phyloP scores from a whole-genome alignment of 2,888 invertebrate genomes.

The Apoda limacodes region DNA sequence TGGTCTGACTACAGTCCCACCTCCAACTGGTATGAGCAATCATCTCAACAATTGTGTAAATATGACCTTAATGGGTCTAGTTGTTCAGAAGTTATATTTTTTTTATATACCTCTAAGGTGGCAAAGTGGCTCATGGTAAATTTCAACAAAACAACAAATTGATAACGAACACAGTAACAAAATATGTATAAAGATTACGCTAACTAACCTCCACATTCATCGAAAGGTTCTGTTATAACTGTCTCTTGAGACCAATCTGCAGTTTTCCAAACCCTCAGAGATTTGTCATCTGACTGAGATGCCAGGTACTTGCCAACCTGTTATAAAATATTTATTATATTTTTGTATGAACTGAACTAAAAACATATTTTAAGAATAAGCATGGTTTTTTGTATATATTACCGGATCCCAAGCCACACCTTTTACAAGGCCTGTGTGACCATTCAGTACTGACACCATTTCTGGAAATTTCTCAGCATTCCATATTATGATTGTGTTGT shows the following conservation, averaged over 20 bases:
- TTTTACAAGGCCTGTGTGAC: conserved; percentile 95
- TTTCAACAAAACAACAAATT: too few relatives aligned
- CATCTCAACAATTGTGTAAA: too few relatives aligned
- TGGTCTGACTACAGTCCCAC: too few relatives aligned
- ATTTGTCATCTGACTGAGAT: conserved; percentile 96
- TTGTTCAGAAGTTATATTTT: too few relatives aligned
- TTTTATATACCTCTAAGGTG: too few relatives aligned
- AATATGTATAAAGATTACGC: too few relatives aligned
- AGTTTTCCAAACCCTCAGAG: conserved; percentile 94
- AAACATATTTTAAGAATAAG: too few relatives aligned
- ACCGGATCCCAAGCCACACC: conserved; percentile 99
- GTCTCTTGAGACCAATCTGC: conserved; percentile 93
- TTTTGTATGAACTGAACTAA: too few relatives aligned
- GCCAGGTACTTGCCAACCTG: conserved; percentile 93
- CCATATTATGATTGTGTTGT: conserved; percentile 98
- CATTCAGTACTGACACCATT: conserved; percentile 85
- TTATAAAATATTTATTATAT: conserved; percentile 17
- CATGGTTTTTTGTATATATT: conserved; percentile 22
- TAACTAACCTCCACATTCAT: conserved; percentile 76
- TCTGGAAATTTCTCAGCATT: conserved; percentile 91
- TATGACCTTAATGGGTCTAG: too few relatives aligned
- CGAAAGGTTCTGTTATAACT: conserved; percentile 91
- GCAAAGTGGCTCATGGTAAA: too few relatives aligned
- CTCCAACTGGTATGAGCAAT: too few relatives aligned
- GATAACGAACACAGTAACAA: too few relatives aligned